A percentile compares a stretch with the other conserved stretches of the same genome.
Evolutionary conservation across 2,113 vertebrate species (phyloP).

Genomic region (Machaerirhynchus nigripectus): DNA sequence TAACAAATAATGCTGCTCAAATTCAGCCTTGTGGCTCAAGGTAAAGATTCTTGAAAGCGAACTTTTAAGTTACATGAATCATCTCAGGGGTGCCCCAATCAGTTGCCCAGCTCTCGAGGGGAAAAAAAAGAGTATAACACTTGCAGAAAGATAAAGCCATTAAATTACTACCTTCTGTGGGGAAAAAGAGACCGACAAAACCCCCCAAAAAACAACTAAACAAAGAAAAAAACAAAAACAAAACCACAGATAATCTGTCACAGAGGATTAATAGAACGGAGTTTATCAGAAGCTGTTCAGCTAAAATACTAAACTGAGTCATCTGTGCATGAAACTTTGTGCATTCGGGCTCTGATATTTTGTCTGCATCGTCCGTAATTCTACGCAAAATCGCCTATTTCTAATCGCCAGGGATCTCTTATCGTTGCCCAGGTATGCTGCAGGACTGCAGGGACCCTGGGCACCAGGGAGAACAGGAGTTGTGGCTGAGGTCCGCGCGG

Average conservation of each 20-base stretch:
- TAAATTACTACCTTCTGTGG: neutral
- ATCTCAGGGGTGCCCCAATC: neutral
- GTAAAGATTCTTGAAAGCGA: neutral
- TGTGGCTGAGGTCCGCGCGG: neutral
- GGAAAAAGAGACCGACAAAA: too few relatives aligned
- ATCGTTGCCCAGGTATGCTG: neutral
- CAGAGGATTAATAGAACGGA: neutral
- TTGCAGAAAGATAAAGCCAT: neutral
- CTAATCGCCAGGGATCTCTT: neutral
- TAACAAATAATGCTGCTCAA: neutral
- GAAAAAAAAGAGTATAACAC: neutral
- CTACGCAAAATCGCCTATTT: neutral
- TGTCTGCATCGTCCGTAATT: neutral
- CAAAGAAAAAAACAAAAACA: accelerated
- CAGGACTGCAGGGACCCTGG: neutral
- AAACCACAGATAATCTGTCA: neutral
- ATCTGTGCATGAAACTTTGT: neutral
- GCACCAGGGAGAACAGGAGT: neutral
- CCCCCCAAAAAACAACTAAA: too few relatives aligned
- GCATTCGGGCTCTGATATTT: neutral
- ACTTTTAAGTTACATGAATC: neutral
- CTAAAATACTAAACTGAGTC: neutral
- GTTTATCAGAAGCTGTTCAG: neutral
- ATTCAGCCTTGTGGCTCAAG: neutral
- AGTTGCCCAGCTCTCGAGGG: neutral